Conservation (phyloP, 2,113 vertebrate species). For the Gracilinanus agilis region DNA sequence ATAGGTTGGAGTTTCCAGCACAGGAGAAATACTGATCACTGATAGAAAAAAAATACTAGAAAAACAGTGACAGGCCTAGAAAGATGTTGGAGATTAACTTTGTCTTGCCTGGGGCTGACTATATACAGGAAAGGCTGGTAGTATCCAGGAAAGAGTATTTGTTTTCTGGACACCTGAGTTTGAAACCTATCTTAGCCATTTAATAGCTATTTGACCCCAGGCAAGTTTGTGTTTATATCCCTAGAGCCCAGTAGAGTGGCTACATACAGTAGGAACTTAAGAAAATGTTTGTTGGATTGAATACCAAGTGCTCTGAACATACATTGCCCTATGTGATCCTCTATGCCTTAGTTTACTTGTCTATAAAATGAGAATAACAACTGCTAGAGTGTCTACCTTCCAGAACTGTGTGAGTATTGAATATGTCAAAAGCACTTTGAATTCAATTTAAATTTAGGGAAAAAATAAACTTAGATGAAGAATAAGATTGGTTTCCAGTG, state of each 20-base stretch:
- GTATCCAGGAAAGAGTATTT: background rate
- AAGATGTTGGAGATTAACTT: background rate
- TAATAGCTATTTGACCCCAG: background rate
- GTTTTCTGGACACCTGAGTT: background rate
- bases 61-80: background rate
- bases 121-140: background rate
- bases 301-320: background rate
- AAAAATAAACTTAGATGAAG: background rate
- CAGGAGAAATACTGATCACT: background rate
- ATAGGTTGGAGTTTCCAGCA: background rate
- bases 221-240: background rate
- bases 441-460: background rate
- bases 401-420: background rate
- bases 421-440: background rate
- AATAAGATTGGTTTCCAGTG: background rate
- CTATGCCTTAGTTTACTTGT: background rate
- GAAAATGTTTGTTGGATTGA: background rate
- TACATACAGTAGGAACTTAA: background rate
- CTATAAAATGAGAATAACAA: background rate
- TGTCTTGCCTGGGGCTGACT: background rate
- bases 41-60: background rate
- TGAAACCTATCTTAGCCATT: background rate
- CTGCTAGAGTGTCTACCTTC: background rate
- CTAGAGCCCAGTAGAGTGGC: background rate
- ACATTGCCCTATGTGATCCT: background rate